Base-by-base conservation (phyloP, 2,113 vertebrate genomes). In the Myxocyprinus asiaticus region DNA sequence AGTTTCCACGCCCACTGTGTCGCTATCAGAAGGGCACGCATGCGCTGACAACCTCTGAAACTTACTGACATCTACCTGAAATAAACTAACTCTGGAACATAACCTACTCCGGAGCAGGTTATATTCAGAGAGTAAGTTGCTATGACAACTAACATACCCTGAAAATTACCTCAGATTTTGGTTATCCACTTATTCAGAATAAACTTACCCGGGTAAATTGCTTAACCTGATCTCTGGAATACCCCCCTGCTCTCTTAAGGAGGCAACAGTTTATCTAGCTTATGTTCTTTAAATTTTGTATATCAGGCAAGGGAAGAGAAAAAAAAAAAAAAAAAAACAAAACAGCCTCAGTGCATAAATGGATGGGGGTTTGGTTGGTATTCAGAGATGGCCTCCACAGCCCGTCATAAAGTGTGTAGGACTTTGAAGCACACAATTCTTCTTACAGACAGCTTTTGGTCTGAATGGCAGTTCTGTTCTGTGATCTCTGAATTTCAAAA, bases 381-480 rank as follows among this genome's bases (percentile, higher is more conserved):
- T 84, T 84, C 67, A 77, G 56, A 48, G 69, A 15, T 48, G 44
- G 22, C 63, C 73, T 81, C 42, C 48, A 11, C 12, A 59, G 63
- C 63, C 11, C 0, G 59, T 80, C 69, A 56, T 78, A 78, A 78
- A 70, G 63, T 42, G 66, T 78, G 81, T 78, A 85, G 81, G 77
- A 78, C 73, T 80, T 53, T 10, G 56, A 66, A 64, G 67, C 55
- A 3, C 76, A 83, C 67, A 83, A 81, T 83, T 72, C 82, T 70
- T 77, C 33, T 69, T 76, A 80, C 72, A 79, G 64, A 8, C 66
- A 12, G 50, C 44, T 43, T 65, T 65, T 64, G 53, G 56, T 70
- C 68, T 85, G 77, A 85, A 85, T 78, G 76, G 68, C 51, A 80
- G 78, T 69, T 85, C 74, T 85, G 84, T 85, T 79, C 71, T 64